Percentiles rank a stretch among this genome's conserved stretches.
These are phyloP conservation scores for Corythoichthys intestinalis DNA, from an alignment of 2,113 vertebrate species.

Conservation along the genomic window DNA sequence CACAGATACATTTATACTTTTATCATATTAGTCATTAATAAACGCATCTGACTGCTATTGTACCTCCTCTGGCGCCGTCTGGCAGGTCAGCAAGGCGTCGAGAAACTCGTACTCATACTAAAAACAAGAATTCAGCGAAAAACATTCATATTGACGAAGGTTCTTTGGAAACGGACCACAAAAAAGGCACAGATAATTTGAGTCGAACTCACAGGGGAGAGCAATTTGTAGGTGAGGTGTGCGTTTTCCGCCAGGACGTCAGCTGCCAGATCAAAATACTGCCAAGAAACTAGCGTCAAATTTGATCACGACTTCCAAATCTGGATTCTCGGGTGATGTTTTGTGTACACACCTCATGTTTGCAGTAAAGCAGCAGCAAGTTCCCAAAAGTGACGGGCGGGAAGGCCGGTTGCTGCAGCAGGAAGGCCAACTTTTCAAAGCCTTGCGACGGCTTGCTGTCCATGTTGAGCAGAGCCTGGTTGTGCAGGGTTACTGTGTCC, in stretches of 20 bases:
- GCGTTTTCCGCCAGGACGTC: slow-evolving; percentile 95
- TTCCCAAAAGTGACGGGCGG: slow-evolving; percentile 93
- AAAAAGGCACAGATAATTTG: not conserved
- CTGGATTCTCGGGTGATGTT: not conserved
- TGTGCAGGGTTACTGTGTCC: slow-evolving; percentile 92
- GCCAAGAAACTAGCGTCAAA: slow-evolving; percentile 1
- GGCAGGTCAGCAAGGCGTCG: slow-evolving; percentile 89
- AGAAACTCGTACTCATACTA: slow-evolving; percentile 91
- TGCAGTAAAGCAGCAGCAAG: slow-evolving; percentile 89
- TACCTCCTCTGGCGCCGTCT: slow-evolving; percentile 91
- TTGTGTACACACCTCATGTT: slow-evolving; percentile 71
- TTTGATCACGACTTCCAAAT: too few species aligned
- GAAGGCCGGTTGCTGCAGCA: slow-evolving; percentile 89
- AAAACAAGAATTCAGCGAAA: not conserved
- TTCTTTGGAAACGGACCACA: not conserved
- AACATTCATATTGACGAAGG: not conserved
- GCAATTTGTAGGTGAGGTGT: slow-evolving; percentile 90
- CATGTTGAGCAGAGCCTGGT: slow-evolving; percentile 95
- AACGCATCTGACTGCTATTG: not conserved
- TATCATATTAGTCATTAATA: not conserved
- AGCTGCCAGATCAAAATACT: slow-evolving; percentile 92
- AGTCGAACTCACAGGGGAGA: slow-evolving; percentile 75
- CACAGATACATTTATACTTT: not conserved
- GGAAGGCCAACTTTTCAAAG: slow-evolving; percentile 91
- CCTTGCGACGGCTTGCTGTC: slow-evolving; percentile 86